phyloP scores from a whole-genome alignment of 2,888 invertebrate genomes.

The Cryptus armator region DNA sequence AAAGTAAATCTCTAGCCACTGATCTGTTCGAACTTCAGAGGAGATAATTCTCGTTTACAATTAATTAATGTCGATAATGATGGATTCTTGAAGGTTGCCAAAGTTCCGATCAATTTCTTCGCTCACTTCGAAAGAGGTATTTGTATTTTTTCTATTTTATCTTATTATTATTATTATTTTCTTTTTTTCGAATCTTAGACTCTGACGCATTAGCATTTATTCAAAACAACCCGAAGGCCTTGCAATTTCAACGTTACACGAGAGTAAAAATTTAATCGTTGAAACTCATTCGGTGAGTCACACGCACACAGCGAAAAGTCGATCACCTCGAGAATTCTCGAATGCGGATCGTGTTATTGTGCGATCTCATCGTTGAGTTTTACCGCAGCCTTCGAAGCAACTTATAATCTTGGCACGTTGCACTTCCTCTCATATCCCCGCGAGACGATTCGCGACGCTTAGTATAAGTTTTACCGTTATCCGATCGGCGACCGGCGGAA shows the following conservation, averaged over 20 bases:
- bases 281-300: neutral
- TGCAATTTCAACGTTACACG: neutral
- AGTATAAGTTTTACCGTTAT: conserved; percentile 24
- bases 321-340: conserved; percentile 10
- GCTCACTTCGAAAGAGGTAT: neutral
- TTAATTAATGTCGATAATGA: conserved; percentile 6
- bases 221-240: conserved; percentile 23
- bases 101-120: neutral
- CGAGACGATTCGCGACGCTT: neutral
- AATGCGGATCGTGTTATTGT: neutral
- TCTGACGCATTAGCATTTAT: conserved; percentile 18
- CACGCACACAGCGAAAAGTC: neutral
- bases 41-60: neutral
- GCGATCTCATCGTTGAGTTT: neutral
- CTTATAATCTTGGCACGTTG: conserved; percentile 4
- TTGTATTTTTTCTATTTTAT: neutral
- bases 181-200: neutral
- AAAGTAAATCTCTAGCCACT: neutral
- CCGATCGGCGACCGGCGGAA: conserved; percentile 29
- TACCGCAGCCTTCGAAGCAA: conserved; percentile 10
- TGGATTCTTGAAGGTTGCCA: neutral
- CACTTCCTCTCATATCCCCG: conserved; percentile 8
- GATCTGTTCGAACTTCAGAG: no score
- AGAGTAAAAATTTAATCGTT: neutral
- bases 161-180: neutral